phyloP scores from a whole-genome alignment of 2,113 vertebrate genomes.

The Rynchops niger region DNA sequence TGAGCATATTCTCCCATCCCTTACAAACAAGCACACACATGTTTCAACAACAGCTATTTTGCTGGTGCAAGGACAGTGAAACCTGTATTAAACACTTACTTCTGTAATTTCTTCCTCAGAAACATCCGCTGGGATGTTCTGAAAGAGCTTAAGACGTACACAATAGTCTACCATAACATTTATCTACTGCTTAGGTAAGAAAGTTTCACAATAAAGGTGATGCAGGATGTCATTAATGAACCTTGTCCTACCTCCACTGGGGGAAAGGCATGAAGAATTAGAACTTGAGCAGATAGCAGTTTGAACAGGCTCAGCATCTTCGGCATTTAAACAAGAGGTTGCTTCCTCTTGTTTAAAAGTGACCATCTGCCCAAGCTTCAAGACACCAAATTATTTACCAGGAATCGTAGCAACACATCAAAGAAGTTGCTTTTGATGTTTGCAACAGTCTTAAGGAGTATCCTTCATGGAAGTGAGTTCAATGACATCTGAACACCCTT shows the following conservation, averaged over 20 bases:
- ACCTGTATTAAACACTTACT: background rate
- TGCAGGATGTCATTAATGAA: background rate
- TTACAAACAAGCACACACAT: background rate
- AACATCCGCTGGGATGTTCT: background rate
- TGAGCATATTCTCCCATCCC: fast-evolving
- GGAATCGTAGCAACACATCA: background rate
- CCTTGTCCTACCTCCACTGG: fast-evolving
- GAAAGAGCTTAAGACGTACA: background rate
- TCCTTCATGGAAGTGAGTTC: background rate
- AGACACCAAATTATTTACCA: background rate
- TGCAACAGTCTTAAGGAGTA: background rate
- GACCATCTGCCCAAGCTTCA: background rate
- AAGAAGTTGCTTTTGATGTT: background rate
- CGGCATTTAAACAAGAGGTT: background rate
- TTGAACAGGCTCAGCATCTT: background rate
- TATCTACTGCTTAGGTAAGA: background rate
- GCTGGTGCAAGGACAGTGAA: background rate
- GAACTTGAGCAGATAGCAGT: background rate
- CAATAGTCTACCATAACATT: background rate
- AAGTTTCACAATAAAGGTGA: background rate
- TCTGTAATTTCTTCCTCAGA: background rate
- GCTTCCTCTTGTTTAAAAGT: background rate
- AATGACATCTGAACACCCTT: background rate
- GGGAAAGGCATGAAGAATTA: background rate
- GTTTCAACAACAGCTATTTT: background rate